Evolutionary conservation across 2,113 vertebrate species (phyloP).

Genomic region (Hepsetus odoe): DNA sequence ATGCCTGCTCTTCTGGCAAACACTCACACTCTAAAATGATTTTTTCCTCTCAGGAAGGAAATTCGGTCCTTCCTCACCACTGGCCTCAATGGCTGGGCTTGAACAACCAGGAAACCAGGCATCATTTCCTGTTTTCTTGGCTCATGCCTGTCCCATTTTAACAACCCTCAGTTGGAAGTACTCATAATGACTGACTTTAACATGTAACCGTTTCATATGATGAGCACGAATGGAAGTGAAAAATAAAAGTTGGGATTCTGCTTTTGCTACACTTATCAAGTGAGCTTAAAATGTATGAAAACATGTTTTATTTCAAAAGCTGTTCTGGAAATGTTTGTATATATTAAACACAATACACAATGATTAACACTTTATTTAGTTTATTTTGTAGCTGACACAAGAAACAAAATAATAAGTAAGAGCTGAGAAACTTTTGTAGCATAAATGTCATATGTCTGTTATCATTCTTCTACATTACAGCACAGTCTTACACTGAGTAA

Average conservation of each 20-base stretch:
- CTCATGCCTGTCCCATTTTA: conserved; percentile 22
- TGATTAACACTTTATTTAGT: conserved; percentile 70
- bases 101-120: conserved; percentile 53
- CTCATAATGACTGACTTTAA: not conserved
- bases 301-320: not conserved
- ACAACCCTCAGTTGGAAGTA: not conserved
- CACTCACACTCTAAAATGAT: conserved; percentile 63
- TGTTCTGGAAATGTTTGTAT: not conserved
- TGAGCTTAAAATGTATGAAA: not conserved
- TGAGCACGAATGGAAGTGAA: no score
- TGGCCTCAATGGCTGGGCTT: conserved; percentile 17
- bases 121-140: conserved; percentile 70
- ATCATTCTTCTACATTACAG: conserved; percentile 43
- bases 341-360: conserved; percentile 25
- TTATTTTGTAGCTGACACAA: conserved; percentile 71
- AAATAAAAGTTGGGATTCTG: no score
- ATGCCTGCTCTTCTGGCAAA: conserved; percentile 60
- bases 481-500: conserved; percentile 48
- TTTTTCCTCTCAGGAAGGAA: conserved; percentile 76
- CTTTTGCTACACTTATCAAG: not conserved
- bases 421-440: conserved; percentile 52
- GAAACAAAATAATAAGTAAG: conserved; percentile 57
- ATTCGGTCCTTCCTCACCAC: conserved; percentile 71
- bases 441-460: conserved; percentile 32
- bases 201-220: not conserved